Evolutionary conservation across 2,113 vertebrate species (phyloP).

Genomic region (Tetrao urogallus): DNA sequence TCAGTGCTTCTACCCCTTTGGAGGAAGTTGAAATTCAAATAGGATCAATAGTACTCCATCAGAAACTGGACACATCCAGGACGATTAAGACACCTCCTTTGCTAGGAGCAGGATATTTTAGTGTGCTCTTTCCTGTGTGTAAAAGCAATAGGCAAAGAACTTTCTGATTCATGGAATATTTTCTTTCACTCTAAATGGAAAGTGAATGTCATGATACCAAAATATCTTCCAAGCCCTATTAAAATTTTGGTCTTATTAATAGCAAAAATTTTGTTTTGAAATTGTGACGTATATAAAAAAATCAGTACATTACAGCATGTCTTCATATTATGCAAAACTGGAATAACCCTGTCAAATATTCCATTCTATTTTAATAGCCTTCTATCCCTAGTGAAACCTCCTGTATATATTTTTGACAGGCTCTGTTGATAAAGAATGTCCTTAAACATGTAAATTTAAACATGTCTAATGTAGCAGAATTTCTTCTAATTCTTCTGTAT

Average conservation of each 20-base stretch:
- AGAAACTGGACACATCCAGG: not conserved
- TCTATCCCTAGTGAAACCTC: not conserved
- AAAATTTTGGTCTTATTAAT: not conserved
- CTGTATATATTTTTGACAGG: not conserved
- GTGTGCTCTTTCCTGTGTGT: not conserved
- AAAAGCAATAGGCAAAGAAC: not conserved
- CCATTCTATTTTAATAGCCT: not conserved
- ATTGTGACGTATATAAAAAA: not conserved
- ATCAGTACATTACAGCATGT: not conserved
- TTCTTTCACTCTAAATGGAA: not conserved
- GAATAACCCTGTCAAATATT: not conserved
- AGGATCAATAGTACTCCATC: not conserved
- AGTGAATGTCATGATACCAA: not conserved
- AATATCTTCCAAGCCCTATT: not conserved
- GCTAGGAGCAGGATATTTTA: not conserved
- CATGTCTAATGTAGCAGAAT: not conserved
- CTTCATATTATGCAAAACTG: not conserved
- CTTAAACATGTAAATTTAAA: not conserved
- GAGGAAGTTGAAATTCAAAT: not conserved
- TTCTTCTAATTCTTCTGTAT: not conserved
- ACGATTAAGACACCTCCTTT: not conserved
- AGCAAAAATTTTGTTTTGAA: not conserved
- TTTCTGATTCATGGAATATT: not conserved
- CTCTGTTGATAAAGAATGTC: not conserved
- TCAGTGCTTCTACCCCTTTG: not conserved